phyloP scores from a whole-genome alignment of 2,888 invertebrate genomes.

The Megamerina dolium region DNA sequence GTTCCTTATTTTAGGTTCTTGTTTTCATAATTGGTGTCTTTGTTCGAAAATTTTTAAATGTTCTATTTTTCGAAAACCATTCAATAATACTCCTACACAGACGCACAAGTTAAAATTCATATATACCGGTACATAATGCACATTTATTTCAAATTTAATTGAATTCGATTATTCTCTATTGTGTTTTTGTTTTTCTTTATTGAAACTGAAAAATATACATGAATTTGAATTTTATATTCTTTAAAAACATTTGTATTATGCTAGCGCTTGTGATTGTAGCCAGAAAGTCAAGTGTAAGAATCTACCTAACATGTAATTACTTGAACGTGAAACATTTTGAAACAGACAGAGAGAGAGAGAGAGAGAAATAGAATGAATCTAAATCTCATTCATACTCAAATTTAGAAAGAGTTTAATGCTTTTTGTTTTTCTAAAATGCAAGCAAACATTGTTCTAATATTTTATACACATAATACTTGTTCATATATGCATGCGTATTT shows the following conservation, averaged over 20 bases:
- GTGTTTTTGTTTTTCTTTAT: neutral
- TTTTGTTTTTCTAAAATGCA: too few species aligned
- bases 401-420: too few species aligned
- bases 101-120: neutral
- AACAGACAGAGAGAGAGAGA: slow-evolving; percentile 8
- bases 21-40: too few species aligned
- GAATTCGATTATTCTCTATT: neutral
- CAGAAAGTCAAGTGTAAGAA: slow-evolving; percentile 11
- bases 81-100: too few species aligned
- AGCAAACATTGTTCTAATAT: slow-evolving; percentile 23
- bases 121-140: neutral
- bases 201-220: too few species aligned
- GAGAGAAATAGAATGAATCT: neutral
- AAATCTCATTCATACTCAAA: slow-evolving; percentile 5
- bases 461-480: slow-evolving; percentile 9
- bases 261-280: too few species aligned
- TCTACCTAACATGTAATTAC: slow-evolving; percentile 9
- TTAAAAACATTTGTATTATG: too few species aligned
- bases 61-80: too few species aligned
- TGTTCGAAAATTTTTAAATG: too few species aligned
- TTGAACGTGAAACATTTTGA: too few species aligned
- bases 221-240: too few species aligned
- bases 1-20: slow-evolving; percentile 8
- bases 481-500: neutral
- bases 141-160: too few species aligned